These are phyloP conservation scores for Hemibagrus guttatus DNA, from an alignment of 2,797 vertebrate genomes.

Conservation along the genomic window DNA sequence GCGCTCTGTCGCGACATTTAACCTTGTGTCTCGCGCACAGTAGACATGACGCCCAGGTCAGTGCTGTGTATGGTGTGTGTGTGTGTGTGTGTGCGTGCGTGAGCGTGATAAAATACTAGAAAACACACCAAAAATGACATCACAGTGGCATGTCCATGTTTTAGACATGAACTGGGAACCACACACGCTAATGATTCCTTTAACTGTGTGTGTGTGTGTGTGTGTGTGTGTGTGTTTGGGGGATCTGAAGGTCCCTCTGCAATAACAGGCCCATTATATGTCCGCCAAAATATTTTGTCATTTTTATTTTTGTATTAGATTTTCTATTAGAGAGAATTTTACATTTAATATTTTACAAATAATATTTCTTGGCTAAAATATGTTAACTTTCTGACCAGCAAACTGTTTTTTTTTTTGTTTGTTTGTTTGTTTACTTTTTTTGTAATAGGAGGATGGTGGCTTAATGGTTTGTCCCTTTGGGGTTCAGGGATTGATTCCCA, in stretches of 20 bases:
- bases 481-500: too few species aligned
- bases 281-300: neutral
- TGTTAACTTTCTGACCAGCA: neutral
- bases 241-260: neutral
- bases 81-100: neutral
- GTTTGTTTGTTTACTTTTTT: too few species aligned
- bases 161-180: neutral
- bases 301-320: neutral
- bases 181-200: too few species aligned
- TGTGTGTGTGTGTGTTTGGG: too few species aligned
- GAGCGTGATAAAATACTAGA: neutral
- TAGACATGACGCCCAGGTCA: constrained; percentile 9
- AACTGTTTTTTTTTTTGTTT: neutral
- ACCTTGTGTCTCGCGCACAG: constrained; percentile 35
- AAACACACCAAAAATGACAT: constrained; percentile 6
- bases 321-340: neutral
- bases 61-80: neutral
- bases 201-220: too few species aligned
- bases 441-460: too few species aligned
- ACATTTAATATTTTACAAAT: too few species aligned
- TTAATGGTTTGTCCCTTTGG: too few species aligned
- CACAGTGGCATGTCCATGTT: neutral
- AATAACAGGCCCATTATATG: neutral
- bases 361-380: neutral
- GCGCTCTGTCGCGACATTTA: constrained; percentile 41